phyloP scores from a whole-genome alignment of 2,888 invertebrate genomes.

The Stenodema calcarata region DNA sequence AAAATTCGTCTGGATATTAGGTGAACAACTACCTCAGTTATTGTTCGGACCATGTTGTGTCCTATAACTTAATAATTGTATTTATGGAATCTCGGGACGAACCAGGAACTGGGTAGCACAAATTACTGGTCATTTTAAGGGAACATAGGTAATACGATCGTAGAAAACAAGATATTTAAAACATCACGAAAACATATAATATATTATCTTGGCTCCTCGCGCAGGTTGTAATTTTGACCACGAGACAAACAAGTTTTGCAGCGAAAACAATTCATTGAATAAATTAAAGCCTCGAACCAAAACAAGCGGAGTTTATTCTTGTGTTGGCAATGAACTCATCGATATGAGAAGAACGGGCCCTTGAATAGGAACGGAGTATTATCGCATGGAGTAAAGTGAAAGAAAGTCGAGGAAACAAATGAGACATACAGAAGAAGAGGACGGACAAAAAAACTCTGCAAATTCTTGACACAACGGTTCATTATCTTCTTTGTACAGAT shows the following conservation, averaged over 20 bases:
- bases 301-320: not conserved
- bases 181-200: not conserved
- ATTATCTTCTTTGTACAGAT: too few relatives aligned
- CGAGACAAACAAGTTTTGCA: not conserved
- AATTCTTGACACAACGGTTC: too few relatives aligned
- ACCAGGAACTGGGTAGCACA: too few relatives aligned
- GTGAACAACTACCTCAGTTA: too few relatives aligned
- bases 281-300: not conserved
- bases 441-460: too few relatives aligned
- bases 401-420: not conserved
- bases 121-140: too few relatives aligned
- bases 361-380: not conserved
- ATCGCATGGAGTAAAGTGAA: not conserved
- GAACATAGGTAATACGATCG: not conserved
- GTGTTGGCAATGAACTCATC: not conserved
- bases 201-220: not conserved
- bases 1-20: too few relatives aligned
- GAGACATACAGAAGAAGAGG: not conserved
- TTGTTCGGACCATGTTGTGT: too few relatives aligned
- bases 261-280: slow-evolving; percentile 19
- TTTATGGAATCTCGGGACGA: too few relatives aligned
- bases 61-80: too few relatives aligned
- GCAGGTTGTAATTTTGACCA: not conserved
- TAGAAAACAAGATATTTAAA: not conserved
- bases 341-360: not conserved